A percentile compares a stretch with the other conserved stretches of the same genome.
phyloP scores from a whole-genome alignment of 2,888 invertebrate genomes.

The Pachliopta kotzebuea region DNA sequence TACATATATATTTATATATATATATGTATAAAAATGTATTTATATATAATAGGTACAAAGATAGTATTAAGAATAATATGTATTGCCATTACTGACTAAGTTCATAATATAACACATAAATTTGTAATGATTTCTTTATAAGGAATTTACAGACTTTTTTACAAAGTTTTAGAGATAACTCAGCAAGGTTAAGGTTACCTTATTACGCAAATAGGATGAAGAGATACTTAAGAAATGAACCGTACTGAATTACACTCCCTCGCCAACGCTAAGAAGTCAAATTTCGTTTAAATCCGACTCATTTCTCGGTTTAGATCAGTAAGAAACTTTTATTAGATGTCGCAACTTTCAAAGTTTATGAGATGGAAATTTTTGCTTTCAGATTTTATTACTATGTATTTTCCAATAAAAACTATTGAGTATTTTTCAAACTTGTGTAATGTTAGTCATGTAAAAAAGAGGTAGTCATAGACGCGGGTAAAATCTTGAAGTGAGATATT shows the following conservation, averaged over 20 bases:
- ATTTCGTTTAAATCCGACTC: slow-evolving; percentile 24
- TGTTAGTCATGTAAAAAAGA: no score
- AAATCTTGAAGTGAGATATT: no score
- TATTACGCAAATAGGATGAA: slow-evolving; percentile 20
- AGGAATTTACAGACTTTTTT: neutral
- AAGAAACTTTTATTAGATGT: slow-evolving; percentile 31
- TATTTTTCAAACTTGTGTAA: neutral
- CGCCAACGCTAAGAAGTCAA: slow-evolving; percentile 28
- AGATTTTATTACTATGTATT: slow-evolving; percentile 2
- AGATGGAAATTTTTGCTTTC: neutral
- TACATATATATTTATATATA: no score
- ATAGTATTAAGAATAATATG: no score
- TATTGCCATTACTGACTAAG: no score
- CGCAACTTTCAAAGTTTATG: slow-evolving; percentile 25
- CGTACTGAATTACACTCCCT: slow-evolving; percentile 20
- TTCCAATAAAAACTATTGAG: neutral
- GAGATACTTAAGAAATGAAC: slow-evolving; percentile 18
- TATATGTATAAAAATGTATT: no score
- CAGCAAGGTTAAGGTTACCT: slow-evolving; percentile 10
- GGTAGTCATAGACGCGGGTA: no score
- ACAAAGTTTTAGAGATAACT: neutral
- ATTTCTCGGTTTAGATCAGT: slow-evolving; percentile 28
- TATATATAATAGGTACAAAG: no score
- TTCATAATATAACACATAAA: no score
- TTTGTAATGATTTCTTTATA: neutral